Evolutionary conservation across 2,797 vertebrate species (phyloP), one percentile per base, ranked within the genome.

Genomic region (Myripristis murdjan): DNA sequence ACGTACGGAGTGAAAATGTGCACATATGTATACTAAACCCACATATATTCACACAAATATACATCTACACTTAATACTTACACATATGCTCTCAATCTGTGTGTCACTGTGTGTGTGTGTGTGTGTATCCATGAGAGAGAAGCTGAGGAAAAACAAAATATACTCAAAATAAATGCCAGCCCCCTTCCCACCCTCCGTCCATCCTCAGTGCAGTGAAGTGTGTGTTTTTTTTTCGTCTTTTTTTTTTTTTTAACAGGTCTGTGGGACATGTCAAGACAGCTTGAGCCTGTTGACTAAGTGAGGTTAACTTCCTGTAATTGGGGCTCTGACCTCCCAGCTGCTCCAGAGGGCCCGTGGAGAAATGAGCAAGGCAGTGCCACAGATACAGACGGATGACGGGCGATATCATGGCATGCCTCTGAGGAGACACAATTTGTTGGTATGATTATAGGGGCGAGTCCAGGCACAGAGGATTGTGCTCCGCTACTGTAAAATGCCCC

Each of bases 241-340:
- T 12, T 43, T 44, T 28, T 28, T 43, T 69, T 73, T 74, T 23
- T 55, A 35, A 71, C 44, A 69, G 31, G 33, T 77, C 65, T 61
- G 61, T 44, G 37, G 37, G 66, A 81, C 81, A 46, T 63, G 77
- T 75, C 51, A 52, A 72, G 73, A 84, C 81, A 83, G 75, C 58
- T 55, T 35, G 15, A 47, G 35, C 9, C 33, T 78, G 78, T 76
- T 77, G 65, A 81, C 57, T 69, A 81, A 75, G 82, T 72, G 35
- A 74, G 65, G 76, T 75, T 84, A 64, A 79, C 81, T 73, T 82
- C 59, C 67, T 75, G 58, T 75, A 85, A 81, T 69, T 68, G 72
- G 67, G 68, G 41, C 76, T 66, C 47, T 79, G 77, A 85, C 87
- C 75, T 80, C 65, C 74, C 66, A 79, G 68, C 63, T 79, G 70